Base-by-base conservation (phyloP, 2,888 invertebrate species). In the Melipona beecheii region DNA sequence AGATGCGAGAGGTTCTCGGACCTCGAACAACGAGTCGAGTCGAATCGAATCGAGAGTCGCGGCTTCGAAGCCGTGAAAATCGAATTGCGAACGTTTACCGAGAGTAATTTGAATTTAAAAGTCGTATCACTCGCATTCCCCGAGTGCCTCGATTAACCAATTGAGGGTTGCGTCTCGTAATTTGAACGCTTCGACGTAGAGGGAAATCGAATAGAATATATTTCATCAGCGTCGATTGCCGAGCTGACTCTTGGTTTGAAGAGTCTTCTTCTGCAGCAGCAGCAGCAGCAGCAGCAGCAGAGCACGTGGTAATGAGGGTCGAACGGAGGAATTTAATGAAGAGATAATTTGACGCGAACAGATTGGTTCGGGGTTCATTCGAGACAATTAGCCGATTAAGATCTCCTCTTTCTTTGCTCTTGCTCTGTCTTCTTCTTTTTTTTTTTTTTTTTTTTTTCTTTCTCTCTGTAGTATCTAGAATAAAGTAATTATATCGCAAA, bases 401-500 rank as follows among this genome's bases (percentile, higher is more conserved):
- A 81, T 81, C 66, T 72, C 71, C 49, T 49, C 54, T 52, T 65
- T 60, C 69, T 24, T 36, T 43, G 27, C 54, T n/a, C 36, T 31
- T 17, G 19, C 21, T 31, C 4, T 31, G 49, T 56, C 36, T 36
- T 27, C 6, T 17, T 15, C 24, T 52, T 82, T 50, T 1, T 36
- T n/a, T 6, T 17, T 15, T 24, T 43, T 6, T 17, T 15, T 24
- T 43, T 52, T 82, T 50, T 1, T 36, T n/a, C 4, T 17, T 15
- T 24, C 31, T 82, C 60, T 21, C 17, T 15, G 50, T 68, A 64
- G 60, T 75, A 75, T 81, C 71, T 64, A 75, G 60, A 81, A 75
- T 81, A 68, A 75, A 81, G 71, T 75, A 75, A 83, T 83, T 81
- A 83, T 66, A 75, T 64, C 75, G 27, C 56, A 50, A 68, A 64